These are phyloP conservation scores for Psophia crepitans DNA, from an alignment of 2,113 vertebrate species.

Conservation along the genomic window DNA sequence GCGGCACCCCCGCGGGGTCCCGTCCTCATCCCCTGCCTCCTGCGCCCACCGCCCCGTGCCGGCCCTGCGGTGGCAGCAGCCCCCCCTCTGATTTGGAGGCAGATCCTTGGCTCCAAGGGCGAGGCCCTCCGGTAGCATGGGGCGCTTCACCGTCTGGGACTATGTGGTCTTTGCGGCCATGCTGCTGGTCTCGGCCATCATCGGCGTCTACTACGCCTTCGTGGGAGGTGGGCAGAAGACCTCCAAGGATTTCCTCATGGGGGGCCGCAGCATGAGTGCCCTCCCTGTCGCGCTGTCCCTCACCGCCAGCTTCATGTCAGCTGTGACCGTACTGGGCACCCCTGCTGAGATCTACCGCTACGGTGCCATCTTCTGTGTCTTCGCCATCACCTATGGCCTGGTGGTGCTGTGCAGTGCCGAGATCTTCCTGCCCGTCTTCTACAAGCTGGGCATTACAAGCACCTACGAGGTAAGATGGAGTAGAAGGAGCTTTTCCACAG, in stretches of 20 bases:
- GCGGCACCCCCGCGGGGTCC: rapidly evolving
- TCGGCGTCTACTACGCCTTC: slow-evolving; percentile 88
- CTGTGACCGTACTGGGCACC: slow-evolving; percentile 88
- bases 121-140: background rate
- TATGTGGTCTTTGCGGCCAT: slow-evolving; percentile 89
- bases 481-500: background rate
- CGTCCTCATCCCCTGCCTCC: background rate
- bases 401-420: slow-evolving; percentile 84
- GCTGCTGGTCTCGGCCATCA: slow-evolving; percentile 84
- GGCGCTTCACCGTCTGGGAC: slow-evolving; percentile 81
- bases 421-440: slow-evolving; percentile 92
- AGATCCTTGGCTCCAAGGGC: background rate
- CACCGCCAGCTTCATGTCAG: slow-evolving; percentile 96
- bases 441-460: slow-evolving; percentile 89
- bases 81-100: background rate
- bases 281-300: slow-evolving; percentile 89
- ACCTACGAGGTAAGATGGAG: slow-evolving; percentile 80
- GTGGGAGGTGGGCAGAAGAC: slow-evolving; percentile 74
- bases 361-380: slow-evolving; percentile 79
- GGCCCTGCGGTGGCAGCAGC: background rate
- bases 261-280: slow-evolving; percentile 82
- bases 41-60: background rate
- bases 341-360: slow-evolving; percentile 89
- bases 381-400: slow-evolving; percentile 78
- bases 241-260: slow-evolving; percentile 85